phyloP scores from a whole-genome alignment of 2,113 vertebrate species.

The Neopipo cinnamomea region DNA sequence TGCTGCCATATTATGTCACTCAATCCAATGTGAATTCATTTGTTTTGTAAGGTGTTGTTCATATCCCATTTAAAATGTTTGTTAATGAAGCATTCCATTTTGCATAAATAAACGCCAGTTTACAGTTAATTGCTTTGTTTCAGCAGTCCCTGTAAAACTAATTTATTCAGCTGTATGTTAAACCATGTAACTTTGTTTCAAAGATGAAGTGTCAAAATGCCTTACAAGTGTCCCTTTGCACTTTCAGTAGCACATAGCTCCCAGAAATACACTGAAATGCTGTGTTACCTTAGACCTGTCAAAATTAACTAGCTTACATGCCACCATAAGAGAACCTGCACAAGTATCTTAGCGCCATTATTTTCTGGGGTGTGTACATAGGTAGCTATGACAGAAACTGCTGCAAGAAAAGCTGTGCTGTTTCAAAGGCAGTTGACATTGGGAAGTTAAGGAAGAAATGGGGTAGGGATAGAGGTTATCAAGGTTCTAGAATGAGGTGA shows the following conservation, averaged over 20 bases:
- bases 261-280: neutral
- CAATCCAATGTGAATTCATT: conserved; percentile 73
- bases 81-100: conserved; percentile 71
- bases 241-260: neutral
- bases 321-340: neutral
- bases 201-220: neutral
- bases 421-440: neutral
- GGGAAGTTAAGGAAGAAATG: neutral
- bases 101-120: conserved; percentile 64
- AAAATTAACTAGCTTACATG: neutral
- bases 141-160: neutral
- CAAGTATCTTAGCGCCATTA: too few species aligned
- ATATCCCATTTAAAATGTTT: conserved; percentile 49
- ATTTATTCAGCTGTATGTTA: neutral
- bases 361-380: neutral
- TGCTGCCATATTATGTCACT: conserved; percentile 76
- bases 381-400: neutral
- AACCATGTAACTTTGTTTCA: neutral
- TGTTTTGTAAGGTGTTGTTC: conserved; percentile 78
- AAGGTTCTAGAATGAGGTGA: neutral
- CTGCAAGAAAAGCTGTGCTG: neutral
- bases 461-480: neutral
- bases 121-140: conserved; percentile 2
- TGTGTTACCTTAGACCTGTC: neutral
- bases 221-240: neutral